Evolutionary conservation across 30 jellyfish, hydroid and myxozoan species (phyloP), one percentile per base, ranked within the genome.

Genomic region (Calvadosia cruxmelitensis): DNA sequence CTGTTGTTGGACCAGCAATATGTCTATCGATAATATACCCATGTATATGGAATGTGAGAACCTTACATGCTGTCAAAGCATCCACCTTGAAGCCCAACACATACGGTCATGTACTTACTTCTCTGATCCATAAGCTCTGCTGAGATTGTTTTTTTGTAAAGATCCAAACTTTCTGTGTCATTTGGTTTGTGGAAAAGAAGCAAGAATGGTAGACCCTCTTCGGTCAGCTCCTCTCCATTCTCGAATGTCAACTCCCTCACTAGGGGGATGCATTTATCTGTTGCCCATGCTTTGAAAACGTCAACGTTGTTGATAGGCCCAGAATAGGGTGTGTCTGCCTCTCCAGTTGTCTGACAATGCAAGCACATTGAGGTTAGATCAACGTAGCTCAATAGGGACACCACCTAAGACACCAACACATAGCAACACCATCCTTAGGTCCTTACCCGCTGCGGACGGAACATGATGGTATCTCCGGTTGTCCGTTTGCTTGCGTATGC

Each of bases 181-280:
- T 77, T 87, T 7, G 94, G 92, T 29, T 75, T 78, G 80, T 92
- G 93, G 72, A 92, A 92, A 23, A 84, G 88, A 31, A 92, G 35
- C 75, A 92, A 69, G 53, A 92, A 92, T n/a, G 99, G 99, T 32
- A 92, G 61, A 20, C 99, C 99, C 62, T 92, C 99, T 75, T 92
- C 95, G 3, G 99, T 92, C 42, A 92, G 74, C 69, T 92, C 96
- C 75, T 92, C 99, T 20, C 95, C 99, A 69, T 92, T 92, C 65
- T 92, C 95, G 71, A 92, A 92, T 42, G 95, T 92, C n/a, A 92
- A 79, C 69, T 92, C 99, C 15, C 95, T 73, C 15, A 92, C 95
- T 34, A 83, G 69, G 0, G 99, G 99, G 27, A 78, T 81, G 77
- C 97, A 94, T 65, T 78, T 73, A 73, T 92, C 99, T 26, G 32